Evolutionary conservation across 2,888 invertebrate species (phyloP), one percentile per base, ranked within the genome.

Genomic region (Perithous albicinctus): DNA sequence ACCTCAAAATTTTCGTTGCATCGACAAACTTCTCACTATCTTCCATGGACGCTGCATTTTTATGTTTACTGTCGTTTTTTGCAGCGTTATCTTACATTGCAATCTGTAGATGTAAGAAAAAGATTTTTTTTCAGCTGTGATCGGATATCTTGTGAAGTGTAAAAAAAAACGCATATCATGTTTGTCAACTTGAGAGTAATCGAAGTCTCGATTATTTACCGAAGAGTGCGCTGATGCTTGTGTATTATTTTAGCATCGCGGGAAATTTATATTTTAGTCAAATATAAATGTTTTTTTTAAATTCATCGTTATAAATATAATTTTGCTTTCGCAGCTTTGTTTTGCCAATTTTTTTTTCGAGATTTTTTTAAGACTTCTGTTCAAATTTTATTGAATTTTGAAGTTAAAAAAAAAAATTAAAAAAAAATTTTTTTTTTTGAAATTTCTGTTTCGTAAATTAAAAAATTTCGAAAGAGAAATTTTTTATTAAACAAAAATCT

Each of bases 1-100:
- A 82, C 82, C 82, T 82, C 54, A 78, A 77, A 82, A 70, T 56
- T n/a, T 10, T n/a, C 15, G 35, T 23, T 29, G 15, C 10, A n/a
- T 41, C 56, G 46, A 48, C 5, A 8, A 6, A n/a, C n/a, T n/a
- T n/a, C 29, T 51, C 26, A 38, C 35, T 41, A 35, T 41, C 18
- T 38, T 10, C 54, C 54, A 61, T 70, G n/a, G n/a, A n/a, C n/a
- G n/a, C n/a, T n/a, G n/a, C n/a, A n/a, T n/a, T n/a, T n/a, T n/a
- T n/a, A n/a, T n/a, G n/a, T 59, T 12, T n/a, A 6, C 29, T 4
- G 4, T 56, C 6, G n/a, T 51, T 10, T 10, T 20, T 23, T 20
- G 23, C 1, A 20, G 23, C 10, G 6, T 51, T 20, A 1, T 20
- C 20, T 6, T 12, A 2, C 48, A 1, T 1, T 6, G 20, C 46